Percentiles rank a stretch among this genome's conserved stretches.
These are phyloP conservation scores for Hydrozoanthus tunicans DNA, from an alignment of 64 coral and sea anemone species.

Conservation along the genomic window DNA sequence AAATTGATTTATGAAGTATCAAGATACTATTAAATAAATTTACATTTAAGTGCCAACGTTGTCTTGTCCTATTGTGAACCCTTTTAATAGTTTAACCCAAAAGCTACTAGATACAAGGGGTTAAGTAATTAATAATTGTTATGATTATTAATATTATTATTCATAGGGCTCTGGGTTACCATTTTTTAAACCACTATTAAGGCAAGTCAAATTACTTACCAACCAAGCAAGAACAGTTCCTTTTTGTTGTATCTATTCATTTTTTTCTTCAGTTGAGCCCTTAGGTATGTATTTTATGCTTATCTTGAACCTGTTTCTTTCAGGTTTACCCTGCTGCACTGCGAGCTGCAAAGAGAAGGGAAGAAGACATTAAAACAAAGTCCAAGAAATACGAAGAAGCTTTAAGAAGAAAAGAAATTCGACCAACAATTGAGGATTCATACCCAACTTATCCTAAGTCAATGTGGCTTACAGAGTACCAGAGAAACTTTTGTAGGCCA, in stretches of 20 bases:
- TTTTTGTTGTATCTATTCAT: neutral
- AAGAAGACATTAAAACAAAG: slow-evolving; percentile 81
- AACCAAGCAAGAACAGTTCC: neutral
- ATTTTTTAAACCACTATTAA: too few species aligned
- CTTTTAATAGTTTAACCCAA: too few species aligned
- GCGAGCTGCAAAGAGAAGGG: slow-evolving; percentile 79
- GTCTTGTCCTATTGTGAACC: too few species aligned
- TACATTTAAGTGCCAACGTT: too few species aligned
- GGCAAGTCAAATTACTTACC: too few species aligned
- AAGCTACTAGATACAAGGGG: too few species aligned
- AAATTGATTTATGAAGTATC: too few species aligned
- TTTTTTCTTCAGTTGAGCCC: neutral
- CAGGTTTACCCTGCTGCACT: slow-evolving; percentile 96
- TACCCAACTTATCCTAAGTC: slow-evolving; percentile 66
- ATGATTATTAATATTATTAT: too few species aligned
- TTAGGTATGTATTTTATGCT: neutral
- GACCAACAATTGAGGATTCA: slow-evolving; percentile 53
- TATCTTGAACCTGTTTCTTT: neutral
- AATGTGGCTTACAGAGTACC: slow-evolving; percentile 96
- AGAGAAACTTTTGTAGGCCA: slow-evolving; percentile 90
- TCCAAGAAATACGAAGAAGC: slow-evolving; percentile 72
- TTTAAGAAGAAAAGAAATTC: slow-evolving; percentile 65
- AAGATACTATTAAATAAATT: too few species aligned
- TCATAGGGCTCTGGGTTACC: too few species aligned
- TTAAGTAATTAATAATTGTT: too few species aligned